Percentiles rank a stretch among this genome's conserved stretches.
phyloP scores from a whole-genome alignment of 2,888 invertebrate species.

The Chelonus formosanus region DNA sequence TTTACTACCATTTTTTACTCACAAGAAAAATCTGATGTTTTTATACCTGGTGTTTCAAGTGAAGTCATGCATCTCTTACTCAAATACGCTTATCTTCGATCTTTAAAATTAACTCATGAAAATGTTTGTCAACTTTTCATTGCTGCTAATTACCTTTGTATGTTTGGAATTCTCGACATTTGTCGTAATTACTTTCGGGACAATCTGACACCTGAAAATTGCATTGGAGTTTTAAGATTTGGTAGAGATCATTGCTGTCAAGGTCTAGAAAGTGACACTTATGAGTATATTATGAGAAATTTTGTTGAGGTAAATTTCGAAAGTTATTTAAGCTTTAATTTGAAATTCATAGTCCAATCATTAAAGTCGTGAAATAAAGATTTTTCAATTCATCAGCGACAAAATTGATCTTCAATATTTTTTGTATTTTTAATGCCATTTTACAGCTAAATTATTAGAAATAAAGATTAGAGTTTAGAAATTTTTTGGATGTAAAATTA shows the following conservation, averaged over 20 bases:
- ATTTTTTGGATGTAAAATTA: no score
- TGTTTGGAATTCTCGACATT: constrained; percentile 80
- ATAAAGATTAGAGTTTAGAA: no score
- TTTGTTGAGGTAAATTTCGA: constrained; percentile 69
- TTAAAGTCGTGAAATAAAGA: no score
- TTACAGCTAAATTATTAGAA: no score
- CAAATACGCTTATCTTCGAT: constrained; percentile 85
- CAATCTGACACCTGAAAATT: constrained; percentile 79
- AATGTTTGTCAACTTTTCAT: constrained; percentile 85
- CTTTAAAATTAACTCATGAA: constrained; percentile 76
- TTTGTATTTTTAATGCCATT: no score
- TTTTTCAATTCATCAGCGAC: constrained; percentile 1
- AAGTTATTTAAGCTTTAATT: no score
- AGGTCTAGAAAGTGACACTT: constrained; percentile 75
- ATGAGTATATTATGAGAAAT: constrained; percentile 78
- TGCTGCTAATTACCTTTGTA: constrained; percentile 88
- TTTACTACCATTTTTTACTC: constrained; percentile 83
- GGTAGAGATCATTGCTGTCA: constrained; percentile 80
- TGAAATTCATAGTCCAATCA: no score
- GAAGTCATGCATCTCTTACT: constrained; percentile 81
- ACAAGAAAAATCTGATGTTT: constrained; percentile 74
- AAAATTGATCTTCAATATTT: no score
- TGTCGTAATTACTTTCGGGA: constrained; percentile 81
- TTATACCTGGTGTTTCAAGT: constrained; percentile 80
- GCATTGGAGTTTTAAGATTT: constrained; percentile 85